phyloP scores from a whole-genome alignment of 2,113 vertebrate species.

The Rattus norvegicus region DNA sequence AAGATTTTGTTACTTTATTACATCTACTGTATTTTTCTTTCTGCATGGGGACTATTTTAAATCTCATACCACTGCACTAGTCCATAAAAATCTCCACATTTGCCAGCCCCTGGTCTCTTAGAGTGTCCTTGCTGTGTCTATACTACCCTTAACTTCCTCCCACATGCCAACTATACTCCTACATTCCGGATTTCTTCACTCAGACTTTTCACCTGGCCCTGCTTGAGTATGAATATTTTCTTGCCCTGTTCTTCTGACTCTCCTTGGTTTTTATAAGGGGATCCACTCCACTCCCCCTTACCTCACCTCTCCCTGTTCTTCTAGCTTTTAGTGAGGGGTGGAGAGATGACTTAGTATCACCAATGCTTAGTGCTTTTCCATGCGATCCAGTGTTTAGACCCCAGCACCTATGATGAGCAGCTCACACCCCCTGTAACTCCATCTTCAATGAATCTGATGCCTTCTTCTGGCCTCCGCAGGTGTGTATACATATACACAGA shows the following conservation, averaged over 20 bases:
- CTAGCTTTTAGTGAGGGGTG: not conserved
- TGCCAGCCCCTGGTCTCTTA: not conserved
- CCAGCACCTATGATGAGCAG: not conserved
- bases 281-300: not conserved
- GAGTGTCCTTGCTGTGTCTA: not conserved
- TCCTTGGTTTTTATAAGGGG: not conserved
- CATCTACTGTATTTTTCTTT: not conserved
- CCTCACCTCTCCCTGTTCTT: not conserved
- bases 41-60: not conserved
- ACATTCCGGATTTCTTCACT: not conserved
- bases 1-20: constrained; percentile 27
- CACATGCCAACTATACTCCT: not conserved
- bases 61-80: not conserved
- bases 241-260: not conserved
- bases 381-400: not conserved
- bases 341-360: not conserved
- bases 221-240: not conserved
- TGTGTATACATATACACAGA: not conserved
- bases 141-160: not conserved
- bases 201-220: not conserved
- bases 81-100: not conserved
- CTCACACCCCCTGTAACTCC: not conserved
- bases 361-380: not conserved
- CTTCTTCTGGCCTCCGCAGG: not conserved
- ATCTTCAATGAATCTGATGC: not conserved